Conservation (phyloP, 2,888 invertebrate genomes). For the Pristionchus entomophagus region DNA sequence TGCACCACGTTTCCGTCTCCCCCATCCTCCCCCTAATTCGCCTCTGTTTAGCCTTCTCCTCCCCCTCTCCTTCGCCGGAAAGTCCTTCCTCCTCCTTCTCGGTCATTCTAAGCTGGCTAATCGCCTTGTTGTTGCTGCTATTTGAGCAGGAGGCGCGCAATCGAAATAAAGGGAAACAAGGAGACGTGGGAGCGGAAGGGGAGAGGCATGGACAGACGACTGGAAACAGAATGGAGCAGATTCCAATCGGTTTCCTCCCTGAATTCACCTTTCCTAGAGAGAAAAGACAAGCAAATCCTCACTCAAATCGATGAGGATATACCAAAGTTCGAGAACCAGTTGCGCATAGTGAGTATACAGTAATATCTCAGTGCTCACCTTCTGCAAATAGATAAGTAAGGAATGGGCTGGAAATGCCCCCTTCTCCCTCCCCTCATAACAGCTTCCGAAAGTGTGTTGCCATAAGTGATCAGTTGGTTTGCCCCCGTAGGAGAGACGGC, state of each 20-base stretch:
- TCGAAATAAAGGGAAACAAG: neutral
- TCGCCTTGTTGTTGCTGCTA: constrained; percentile 19
- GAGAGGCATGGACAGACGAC: no score
- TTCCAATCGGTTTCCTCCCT: no score
- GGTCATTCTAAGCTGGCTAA: constrained; percentile 40
- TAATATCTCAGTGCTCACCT: neutral
- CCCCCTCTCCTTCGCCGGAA: neutral
- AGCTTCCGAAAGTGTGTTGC: neutral
- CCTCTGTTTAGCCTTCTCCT: constrained; percentile 31
- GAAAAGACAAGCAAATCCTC: no score
- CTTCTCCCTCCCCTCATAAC: neutral
- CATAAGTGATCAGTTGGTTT: constrained; percentile 13
- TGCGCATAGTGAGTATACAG: no score
- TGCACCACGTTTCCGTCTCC: neutral
- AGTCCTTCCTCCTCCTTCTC: neutral
- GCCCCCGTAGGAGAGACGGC: no score
- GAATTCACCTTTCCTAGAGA: no score
- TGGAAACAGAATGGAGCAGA: no score
- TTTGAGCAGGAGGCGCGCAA: constrained; percentile 19
- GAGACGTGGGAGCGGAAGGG: no score
- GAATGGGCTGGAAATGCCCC: neutral
- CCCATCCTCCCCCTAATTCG: neutral
- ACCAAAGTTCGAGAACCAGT: no score
- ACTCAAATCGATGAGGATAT: no score
- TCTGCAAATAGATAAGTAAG: neutral